phyloP scores from a whole-genome alignment of 1,140 invertebrate species.

The Oreohelix idahoensis region DNA sequence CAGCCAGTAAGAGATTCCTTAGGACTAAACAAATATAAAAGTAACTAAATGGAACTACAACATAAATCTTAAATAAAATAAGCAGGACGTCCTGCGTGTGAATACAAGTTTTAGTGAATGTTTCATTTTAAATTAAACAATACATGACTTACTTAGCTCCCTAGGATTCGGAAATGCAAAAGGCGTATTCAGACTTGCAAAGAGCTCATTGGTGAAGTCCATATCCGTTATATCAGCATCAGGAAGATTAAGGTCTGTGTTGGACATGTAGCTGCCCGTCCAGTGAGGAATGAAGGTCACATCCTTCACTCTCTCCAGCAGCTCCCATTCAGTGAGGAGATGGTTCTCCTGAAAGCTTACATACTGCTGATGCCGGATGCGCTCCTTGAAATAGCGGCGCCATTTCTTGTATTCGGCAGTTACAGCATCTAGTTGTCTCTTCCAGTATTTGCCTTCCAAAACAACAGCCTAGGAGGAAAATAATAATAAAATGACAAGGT shows the following conservation, averaged over 20 bases:
- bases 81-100: no score
- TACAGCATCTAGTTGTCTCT: slow-evolving; percentile 94
- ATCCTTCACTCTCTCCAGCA: slow-evolving; percentile 55
- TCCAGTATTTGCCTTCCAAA: slow-evolving; percentile 99
- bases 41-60: no score
- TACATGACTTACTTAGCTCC: slow-evolving; percentile 87
- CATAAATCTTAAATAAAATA: no score
- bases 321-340: slow-evolving; percentile 37
- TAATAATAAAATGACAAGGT: no score
- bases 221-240: slow-evolving; percentile 77
- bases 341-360: slow-evolving; percentile 12
- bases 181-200: slow-evolving; percentile 83
- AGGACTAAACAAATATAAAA: no score
- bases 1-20: no score
- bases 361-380: slow-evolving; percentile 38
- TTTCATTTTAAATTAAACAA: no score
- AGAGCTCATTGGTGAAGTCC: slow-evolving; percentile 84
- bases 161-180: slow-evolving; percentile 96
- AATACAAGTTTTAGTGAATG: no score
- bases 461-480: slow-evolving; percentile 84
- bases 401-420: slow-evolving; percentile 99
- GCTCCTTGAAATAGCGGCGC: slow-evolving; percentile 89
- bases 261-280: slow-evolving; percentile 47
- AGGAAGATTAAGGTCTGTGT: slow-evolving; percentile 55
- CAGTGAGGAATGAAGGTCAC: slow-evolving; percentile 45